phyloP scores from a whole-genome alignment of 2,113 vertebrate species.

The Osmerus mordax region DNA sequence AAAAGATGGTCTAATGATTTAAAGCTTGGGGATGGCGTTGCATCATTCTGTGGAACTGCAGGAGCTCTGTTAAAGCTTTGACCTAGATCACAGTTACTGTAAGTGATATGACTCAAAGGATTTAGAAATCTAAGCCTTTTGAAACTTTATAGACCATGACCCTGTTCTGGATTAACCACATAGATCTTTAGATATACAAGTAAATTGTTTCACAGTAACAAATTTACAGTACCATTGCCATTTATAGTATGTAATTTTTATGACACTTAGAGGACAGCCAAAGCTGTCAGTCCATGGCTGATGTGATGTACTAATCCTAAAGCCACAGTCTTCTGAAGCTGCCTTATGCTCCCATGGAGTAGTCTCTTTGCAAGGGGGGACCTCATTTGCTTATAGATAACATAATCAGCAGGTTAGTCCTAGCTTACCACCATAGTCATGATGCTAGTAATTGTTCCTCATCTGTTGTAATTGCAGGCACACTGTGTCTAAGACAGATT shows the following conservation, averaged over 20 bases:
- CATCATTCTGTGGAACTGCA: conserved; percentile 6
- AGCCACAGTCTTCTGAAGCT: not conserved
- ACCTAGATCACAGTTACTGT: conserved; percentile 66
- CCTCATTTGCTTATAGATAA: conserved; percentile 45
- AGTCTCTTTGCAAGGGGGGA: conserved; percentile 17
- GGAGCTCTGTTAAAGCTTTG: conserved; percentile 56
- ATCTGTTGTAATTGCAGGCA: conserved; percentile 48
- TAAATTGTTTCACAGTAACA: not conserved
- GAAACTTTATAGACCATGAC: conserved; percentile 47
- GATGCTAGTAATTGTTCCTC: conserved; percentile 52
- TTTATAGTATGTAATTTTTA: no score
- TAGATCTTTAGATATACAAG: conserved; percentile 36
- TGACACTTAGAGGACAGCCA: no score
- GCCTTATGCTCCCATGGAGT: not conserved
- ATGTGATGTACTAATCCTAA: no score
- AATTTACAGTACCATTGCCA: not conserved
- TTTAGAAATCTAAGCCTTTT: conserved; percentile 56
- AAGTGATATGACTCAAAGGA: conserved; percentile 64
- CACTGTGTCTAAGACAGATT: conserved; percentile 58
- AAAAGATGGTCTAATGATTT: no score
- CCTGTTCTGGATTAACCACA: conserved; percentile 56
- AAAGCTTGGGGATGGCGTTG: no score
- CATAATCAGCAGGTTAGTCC: conserved; percentile 36
- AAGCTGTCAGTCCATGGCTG: no score
- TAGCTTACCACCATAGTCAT: conserved; percentile 32